Evolutionary conservation across 92 coral and sea anemone genomes (phyloP).

Genomic region (Umimayanthus kanabou): DNA sequence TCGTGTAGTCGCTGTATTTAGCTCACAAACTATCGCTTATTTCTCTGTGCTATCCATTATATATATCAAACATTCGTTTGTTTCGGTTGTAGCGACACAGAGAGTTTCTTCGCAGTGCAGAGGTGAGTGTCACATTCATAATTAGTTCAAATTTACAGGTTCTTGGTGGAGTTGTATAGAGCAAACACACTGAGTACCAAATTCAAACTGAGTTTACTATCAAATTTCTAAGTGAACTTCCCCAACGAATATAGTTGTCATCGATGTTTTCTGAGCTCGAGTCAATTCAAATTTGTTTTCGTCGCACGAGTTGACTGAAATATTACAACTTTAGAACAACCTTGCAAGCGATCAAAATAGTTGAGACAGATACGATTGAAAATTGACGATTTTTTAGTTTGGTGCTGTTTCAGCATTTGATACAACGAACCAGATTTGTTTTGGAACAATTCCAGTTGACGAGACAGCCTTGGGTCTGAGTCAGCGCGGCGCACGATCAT

Average conservation of each 20-base stretch:
- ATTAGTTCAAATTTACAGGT: neutral
- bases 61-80: neutral
- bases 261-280: neutral
- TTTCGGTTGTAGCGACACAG: constrained; percentile 31
- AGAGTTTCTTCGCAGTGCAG: constrained; percentile 32
- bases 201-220: neutral
- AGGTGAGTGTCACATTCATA: constrained; percentile 14
- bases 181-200: neutral
- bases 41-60: neutral
- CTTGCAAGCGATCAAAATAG: neutral
- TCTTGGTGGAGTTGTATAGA: neutral
- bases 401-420: constrained; percentile 21
- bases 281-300: neutral
- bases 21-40: neutral
- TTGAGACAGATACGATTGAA: neutral
- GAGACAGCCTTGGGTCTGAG: neutral
- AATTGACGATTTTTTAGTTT: neutral
- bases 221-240: neutral
- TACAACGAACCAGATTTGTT: constrained; percentile 13
- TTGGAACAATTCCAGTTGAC: constrained; percentile 12
- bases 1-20: neutral
- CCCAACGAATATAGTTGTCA: too few species aligned
- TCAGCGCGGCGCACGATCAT: neutral
- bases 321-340: neutral
- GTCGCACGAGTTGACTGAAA: neutral